Base-by-base conservation (phyloP, 2,113 vertebrate species). In the Chionomys nivalis region DNA sequence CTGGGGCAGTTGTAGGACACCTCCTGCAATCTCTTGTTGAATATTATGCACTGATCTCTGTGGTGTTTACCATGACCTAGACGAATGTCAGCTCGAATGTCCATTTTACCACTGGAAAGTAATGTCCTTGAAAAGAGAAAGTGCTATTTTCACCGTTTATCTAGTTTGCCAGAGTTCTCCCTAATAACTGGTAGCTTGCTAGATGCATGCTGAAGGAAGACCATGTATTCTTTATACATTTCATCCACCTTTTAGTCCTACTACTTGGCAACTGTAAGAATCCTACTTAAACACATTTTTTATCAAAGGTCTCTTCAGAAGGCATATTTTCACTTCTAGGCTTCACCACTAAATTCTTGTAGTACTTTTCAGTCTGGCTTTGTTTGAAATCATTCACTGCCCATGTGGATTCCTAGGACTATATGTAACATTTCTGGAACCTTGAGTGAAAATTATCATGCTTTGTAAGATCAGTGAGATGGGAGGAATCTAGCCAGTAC, bases 201-300 rank as follows among this genome's bases (percentile, higher is more conserved):
- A 95, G 89, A 87, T 26, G 23, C 72, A 95, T 94, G 36, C 44
- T 94, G 75, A 95, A 89, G 83, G 26, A 77, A 8, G 82, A 91
- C 44, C 33, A 6, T 28, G 2, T 44, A 49, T 44, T 17, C 75
- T 19, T 44, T 90, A 47, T 10, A 19, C 3, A 33, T 75, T 90
- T 86, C 24, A 33, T 28, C 70, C 16, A 63, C 12, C 61, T 83
- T 83, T 81, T 90, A 89, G 36, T 72, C 66, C 36, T 87, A 89
- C 16, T 58, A 24, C 33, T 73, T 63, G 63, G 39, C 44, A 91
- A 66, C 19, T 42, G 0, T 44, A 88, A 76, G 39, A 55, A 61
- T 55, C 33, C 26, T 55, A 93, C 39, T 77, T 92, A 91, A 93
- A 91, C 0, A 1, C 26, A 39, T 81, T 93, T 68, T 87, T 39